These are phyloP conservation scores for Cryptomyrus ogoouensis DNA, from an alignment of 2,113 vertebrate species.

Conservation along the genomic window DNA sequence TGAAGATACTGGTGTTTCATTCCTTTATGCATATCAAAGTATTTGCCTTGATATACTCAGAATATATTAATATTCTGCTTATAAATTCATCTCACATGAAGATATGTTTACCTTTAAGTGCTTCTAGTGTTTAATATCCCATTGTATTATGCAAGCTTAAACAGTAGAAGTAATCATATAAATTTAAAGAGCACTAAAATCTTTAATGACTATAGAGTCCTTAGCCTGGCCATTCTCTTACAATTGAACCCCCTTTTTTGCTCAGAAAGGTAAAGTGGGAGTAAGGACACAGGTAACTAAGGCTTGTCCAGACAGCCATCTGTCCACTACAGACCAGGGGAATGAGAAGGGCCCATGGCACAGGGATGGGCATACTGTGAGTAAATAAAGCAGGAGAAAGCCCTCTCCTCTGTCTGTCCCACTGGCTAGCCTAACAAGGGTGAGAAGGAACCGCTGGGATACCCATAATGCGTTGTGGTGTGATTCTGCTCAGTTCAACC, in stretches of 20 bases:
- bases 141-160: neutral
- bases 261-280: constrained; percentile 53
- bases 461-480: constrained; percentile 29
- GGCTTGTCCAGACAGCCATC: constrained; percentile 27
- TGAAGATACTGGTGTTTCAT: neutral
- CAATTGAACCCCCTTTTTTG: constrained; percentile 44
- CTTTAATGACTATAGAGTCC: neutral
- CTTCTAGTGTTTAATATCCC: neutral
- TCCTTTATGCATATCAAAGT: neutral
- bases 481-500: constrained; percentile 40
- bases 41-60: neutral
- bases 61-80: neutral
- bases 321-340: constrained; percentile 14
- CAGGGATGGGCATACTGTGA: constrained; percentile 25
- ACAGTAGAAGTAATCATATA: neutral
- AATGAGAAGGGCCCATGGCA: constrained; percentile 14
- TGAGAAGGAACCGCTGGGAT: constrained; percentile 20
- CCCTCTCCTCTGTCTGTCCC: constrained; percentile 9
- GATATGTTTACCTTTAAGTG: neutral
- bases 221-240: constrained; percentile 36
- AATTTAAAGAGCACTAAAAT: neutral
- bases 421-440: neutral
- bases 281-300: constrained; percentile 50
- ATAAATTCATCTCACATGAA: neutral
- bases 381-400: constrained; percentile 16